A percentile compares a stretch with the other conserved stretches of the same genome.
These are phyloP conservation scores for Pithys albifrons DNA, from an alignment of 2,113 vertebrate genomes.

Conservation along the genomic window DNA sequence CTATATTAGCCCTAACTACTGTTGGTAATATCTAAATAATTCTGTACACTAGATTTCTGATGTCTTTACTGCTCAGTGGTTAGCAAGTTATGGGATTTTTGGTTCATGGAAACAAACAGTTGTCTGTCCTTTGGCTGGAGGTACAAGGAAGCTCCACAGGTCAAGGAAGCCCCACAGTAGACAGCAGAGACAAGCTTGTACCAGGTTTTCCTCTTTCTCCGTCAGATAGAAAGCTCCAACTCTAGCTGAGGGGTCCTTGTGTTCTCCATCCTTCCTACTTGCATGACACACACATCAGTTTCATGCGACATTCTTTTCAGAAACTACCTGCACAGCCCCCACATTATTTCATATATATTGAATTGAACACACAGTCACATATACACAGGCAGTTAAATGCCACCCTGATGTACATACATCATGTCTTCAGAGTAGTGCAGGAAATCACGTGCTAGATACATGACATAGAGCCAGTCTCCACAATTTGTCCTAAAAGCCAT, in stretches of 20 bases:
- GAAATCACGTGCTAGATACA: not conserved
- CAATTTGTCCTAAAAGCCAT: not conserved
- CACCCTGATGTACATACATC: too few relatives aligned
- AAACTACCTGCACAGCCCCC: not conserved
- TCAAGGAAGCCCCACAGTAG: not conserved
- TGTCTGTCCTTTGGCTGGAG: not conserved
- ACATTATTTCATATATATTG: not conserved
- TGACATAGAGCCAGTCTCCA: not conserved
- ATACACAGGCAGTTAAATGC: too few relatives aligned
- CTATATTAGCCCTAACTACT: not conserved
- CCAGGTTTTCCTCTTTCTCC: not conserved
- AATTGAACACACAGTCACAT: not conserved
- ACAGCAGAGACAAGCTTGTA: not conserved
- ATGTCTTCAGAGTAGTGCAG: not conserved
- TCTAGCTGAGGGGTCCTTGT: not conserved
- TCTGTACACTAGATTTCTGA: not conserved
- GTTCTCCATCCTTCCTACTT: not conserved
- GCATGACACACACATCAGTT: not conserved
- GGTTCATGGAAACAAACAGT: not conserved
- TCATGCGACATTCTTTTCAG: not conserved
- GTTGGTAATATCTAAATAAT: not conserved
- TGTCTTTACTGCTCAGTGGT: not conserved
- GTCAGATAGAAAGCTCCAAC: not conserved
- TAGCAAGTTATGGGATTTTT: not conserved
- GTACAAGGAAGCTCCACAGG: too few relatives aligned